These are phyloP conservation scores for Pomacea maculata DNA, from an alignment of 1,140 invertebrate genomes.

Conservation along the genomic window DNA sequence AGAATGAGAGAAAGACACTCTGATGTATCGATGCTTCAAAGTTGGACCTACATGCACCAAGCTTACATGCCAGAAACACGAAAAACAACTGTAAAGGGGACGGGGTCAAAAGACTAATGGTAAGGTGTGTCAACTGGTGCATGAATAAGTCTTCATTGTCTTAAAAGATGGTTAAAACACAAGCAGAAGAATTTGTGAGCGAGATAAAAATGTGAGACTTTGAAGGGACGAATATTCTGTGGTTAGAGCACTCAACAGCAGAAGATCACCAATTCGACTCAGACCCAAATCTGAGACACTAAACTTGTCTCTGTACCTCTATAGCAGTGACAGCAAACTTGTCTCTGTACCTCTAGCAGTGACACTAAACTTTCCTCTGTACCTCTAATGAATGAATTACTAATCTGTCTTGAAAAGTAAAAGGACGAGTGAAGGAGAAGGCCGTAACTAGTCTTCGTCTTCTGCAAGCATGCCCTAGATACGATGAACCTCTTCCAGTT, in stretches of 20 bases:
- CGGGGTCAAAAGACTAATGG: not conserved
- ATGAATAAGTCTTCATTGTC: no score
- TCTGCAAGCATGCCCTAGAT: not conserved
- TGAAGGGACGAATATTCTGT: no score
- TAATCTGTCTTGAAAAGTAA: no score
- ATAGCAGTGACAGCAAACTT: not conserved
- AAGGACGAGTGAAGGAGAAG: no score
- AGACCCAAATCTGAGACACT: no score
- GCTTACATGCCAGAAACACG: not conserved
- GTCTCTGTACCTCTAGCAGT: not conserved
- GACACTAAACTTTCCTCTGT: constrained; percentile 8
- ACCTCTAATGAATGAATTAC: not conserved
- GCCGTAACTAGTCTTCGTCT: not conserved
- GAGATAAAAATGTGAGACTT: no score
- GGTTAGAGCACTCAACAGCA: no score
- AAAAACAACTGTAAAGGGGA: not conserved
- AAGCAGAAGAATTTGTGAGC: no score
- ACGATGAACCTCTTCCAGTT: not conserved
- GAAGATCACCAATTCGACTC: no score
- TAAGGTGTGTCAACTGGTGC: no score
- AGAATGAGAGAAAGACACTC: not conserved
- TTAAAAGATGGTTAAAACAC: no score
- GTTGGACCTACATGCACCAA: not conserved
- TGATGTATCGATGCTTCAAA: not conserved
- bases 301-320: not conserved